A percentile compares a stretch with the other conserved stretches of the same genome.
These are phyloP conservation scores for Tragelaphus strepsiceros DNA, from an alignment of 2,113 vertebrate genomes.

Conservation along the genomic window DNA sequence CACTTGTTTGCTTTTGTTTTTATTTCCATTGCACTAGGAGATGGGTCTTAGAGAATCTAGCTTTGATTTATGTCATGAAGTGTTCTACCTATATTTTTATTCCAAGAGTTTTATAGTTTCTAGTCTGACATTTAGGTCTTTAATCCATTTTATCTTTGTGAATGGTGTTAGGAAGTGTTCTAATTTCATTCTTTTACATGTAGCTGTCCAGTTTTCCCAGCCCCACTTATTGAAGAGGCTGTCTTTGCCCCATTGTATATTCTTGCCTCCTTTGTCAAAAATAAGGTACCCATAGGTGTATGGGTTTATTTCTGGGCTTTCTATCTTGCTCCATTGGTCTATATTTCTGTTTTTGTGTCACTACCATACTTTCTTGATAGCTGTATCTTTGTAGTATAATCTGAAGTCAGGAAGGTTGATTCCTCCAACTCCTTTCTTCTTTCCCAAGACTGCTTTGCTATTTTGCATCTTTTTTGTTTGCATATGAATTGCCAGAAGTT, in stretches of 20 bases:
- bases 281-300: background rate
- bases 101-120: background rate
- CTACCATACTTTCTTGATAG: background rate
- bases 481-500: background rate
- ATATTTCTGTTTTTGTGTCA: background rate
- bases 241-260: background rate
- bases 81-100: background rate
- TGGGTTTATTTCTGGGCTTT: background rate
- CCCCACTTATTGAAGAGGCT: background rate
- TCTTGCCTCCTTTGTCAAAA: background rate
- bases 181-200: background rate
- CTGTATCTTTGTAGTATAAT: background rate
- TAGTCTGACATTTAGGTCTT: background rate
- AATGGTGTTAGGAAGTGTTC: background rate
- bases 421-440: background rate
- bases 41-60: background rate
- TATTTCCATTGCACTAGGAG: background rate
- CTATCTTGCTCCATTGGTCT: background rate
- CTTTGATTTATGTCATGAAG: background rate
- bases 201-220: background rate
- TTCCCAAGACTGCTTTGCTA: background rate
- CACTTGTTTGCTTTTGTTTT: background rate
- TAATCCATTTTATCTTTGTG: background rate
- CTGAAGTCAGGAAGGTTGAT: background rate
- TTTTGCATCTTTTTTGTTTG: background rate